Percentiles rank a stretch among this genome's conserved stretches.
These are phyloP conservation scores for Oryzaephilus surinamensis DNA, from an alignment of 1,140 invertebrate species.

Conservation along the genomic window DNA sequence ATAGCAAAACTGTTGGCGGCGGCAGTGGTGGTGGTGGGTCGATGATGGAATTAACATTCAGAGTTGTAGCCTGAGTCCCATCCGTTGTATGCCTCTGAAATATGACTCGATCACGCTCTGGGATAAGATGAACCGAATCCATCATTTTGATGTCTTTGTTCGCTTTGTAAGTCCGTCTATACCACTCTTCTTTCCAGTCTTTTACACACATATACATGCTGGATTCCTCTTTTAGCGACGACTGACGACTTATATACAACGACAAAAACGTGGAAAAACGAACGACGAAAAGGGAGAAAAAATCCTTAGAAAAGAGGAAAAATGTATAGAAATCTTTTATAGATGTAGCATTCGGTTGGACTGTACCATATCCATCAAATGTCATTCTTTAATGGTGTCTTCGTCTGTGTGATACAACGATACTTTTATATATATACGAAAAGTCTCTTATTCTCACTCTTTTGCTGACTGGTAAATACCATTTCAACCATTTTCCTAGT, in stretches of 20 bases:
- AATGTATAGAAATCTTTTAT: constrained; percentile 24
- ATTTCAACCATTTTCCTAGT: no score
- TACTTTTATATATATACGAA: constrained; percentile 5
- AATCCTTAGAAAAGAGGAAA: constrained; percentile 26
- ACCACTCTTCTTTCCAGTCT: constrained; percentile 17
- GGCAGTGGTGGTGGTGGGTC: constrained; percentile 22
- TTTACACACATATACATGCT: neutral
- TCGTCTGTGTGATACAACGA: constrained; percentile 16
- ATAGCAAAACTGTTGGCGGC: constrained; percentile 26
- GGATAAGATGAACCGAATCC: constrained; percentile 38
- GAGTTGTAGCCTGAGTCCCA: constrained; percentile 31
- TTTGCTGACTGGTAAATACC: no score
- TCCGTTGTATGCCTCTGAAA: constrained; percentile 30
- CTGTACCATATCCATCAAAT: constrained; percentile 26
- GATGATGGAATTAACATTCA: constrained; percentile 36
- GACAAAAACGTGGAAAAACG: neutral
- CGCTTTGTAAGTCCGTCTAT: constrained; percentile 21
- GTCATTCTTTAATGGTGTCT: constrained; percentile 26
- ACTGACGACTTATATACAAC: neutral
- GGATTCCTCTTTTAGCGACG: neutral
- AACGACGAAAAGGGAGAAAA: constrained; percentile 16
- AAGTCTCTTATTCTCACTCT: no score
- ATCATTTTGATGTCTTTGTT: constrained; percentile 41
- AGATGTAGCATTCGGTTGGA: no score
- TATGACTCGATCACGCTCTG: constrained; percentile 38